Percentiles rank a stretch among this genome's conserved stretches.
Evolutionary conservation across 2,797 vertebrate genomes (phyloP).

Genomic region (Syngnathus rostellatus): DNA sequence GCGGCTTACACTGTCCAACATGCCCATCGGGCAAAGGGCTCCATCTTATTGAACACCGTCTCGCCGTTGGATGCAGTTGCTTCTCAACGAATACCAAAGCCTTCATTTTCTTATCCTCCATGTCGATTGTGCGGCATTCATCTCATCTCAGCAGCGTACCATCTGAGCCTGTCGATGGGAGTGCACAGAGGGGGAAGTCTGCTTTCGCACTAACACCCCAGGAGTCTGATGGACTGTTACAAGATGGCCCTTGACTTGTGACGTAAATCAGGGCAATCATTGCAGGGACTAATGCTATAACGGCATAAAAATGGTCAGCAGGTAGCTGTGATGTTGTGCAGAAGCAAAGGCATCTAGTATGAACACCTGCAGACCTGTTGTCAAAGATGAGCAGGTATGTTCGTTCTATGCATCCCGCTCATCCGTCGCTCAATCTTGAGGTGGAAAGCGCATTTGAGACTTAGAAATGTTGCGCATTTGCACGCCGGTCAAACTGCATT

Average conservation of each 20-base stretch:
- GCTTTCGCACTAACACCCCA: constrained; percentile 29
- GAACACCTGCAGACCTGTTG: constrained; percentile 19
- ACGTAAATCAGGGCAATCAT: constrained; percentile 43
- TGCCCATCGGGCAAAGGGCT: not conserved
- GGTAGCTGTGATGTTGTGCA: constrained; percentile 7
- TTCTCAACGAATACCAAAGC: not conserved
- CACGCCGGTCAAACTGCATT: constrained; percentile 53
- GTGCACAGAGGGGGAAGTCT: constrained; percentile 22
- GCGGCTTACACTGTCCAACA: not conserved
- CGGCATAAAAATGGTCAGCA: constrained; percentile 25
- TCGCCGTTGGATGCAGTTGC: not conserved
- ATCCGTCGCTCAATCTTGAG: constrained; percentile 30
- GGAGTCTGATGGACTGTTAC: constrained; percentile 38
- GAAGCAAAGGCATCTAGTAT: constrained; percentile 10
- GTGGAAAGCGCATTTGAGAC: constrained; percentile 28
- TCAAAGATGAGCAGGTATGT: constrained; percentile 12
- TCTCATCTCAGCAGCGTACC: constrained; percentile 26
- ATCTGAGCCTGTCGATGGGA: constrained; percentile 25
- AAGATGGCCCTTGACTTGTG: constrained; percentile 32
- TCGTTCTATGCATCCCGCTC: constrained; percentile 12
- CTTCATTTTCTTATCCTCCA: constrained; percentile 1
- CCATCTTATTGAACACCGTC: not conserved
- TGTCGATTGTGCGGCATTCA: not conserved
- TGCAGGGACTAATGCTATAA: constrained; percentile 21
- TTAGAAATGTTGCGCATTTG: constrained; percentile 43